Percentiles rank a stretch among this genome's conserved stretches.
Conservation (phyloP, 2,113 vertebrate species). For the Ondatra zibethicus region DNA sequence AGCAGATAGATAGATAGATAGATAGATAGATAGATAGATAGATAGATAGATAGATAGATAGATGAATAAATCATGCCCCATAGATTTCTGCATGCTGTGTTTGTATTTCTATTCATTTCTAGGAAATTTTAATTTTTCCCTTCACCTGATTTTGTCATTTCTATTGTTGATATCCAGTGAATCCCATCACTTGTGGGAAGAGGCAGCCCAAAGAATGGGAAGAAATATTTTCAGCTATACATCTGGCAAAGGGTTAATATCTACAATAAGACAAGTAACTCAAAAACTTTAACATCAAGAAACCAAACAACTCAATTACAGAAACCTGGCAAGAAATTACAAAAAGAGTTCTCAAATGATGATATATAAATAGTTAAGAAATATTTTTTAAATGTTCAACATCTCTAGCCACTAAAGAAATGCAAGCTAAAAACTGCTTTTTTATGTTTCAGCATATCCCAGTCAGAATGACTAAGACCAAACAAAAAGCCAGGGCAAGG, state of each 20-base stretch:
- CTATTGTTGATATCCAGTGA: neutral
- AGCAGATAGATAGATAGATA: neutral
- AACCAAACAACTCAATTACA: neutral
- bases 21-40: neutral
- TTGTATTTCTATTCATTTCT: neutral
- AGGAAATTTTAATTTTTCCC: neutral
- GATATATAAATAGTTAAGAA: neutral
- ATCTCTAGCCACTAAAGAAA: neutral
- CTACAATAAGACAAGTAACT: neutral
- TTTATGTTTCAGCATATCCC: neutral
- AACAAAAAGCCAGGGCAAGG: too few relatives aligned
- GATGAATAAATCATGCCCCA: neutral
- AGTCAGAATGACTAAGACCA: neutral
- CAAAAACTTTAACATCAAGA: neutral
- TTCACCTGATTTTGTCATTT: neutral
- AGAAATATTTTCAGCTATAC: neutral
- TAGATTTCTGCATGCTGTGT: neutral
- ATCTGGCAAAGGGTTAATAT: neutral
- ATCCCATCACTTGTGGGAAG: neutral
- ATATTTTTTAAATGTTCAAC: neutral
- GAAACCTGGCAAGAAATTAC: neutral
- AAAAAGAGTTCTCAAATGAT: neutral
- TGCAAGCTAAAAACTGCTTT: neutral
- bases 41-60: neutral
- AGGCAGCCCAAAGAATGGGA: neutral